Base-by-base conservation (phyloP, 2,888 invertebrate species). In the Trichopria drosophilae region DNA sequence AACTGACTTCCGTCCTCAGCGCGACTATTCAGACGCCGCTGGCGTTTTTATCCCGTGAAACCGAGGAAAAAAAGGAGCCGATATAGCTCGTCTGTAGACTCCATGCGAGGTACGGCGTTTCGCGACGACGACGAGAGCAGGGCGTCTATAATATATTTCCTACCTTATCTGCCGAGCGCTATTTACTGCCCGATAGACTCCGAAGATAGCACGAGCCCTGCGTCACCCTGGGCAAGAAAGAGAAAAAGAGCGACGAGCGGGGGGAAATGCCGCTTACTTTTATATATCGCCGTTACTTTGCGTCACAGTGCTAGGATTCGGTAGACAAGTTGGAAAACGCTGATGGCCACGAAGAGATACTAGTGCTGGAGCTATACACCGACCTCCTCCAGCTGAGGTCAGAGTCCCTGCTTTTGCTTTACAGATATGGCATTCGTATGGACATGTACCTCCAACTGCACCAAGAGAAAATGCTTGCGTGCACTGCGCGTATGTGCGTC, bases 171-270 rank as follows among this genome's bases (percentile, higher is more conserved):
- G 72, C 69, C 69, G 73, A 69, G 69, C 66, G 70, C 71, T 73
- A 73, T 74, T 75, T 73, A 73, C 73, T 72, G 72, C 69, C 72
- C 72, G 75, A 75, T 75, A 74, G 74, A 73, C 73, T 73, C 66
- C 61, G 60, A 66, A 69, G 75, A 75, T 75, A 74, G 71, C 47
- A 60, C 59, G 64, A 62, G 63, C 65, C 60, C 68, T 68, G 66
- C 65, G 65, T 66, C 68, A 66, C 65, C 65, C 57, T 63, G 64
- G 69, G 61, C 65, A 62, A 64, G 66, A 66, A 65, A 67, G 63
- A 64, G 57, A 63, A 66, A 63, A 61, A 58, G 58, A 61, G 37
- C 22, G 16, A n/a, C 41, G 31, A 31, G 42, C 57, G 52, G 62
- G n/a, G n/a, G n/a, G n/a, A n/a, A n/a, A n/a, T n/a, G 59, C 64